Conservation (phyloP, 2,888 invertebrate species). For the Lithophane leautieri region DNA sequence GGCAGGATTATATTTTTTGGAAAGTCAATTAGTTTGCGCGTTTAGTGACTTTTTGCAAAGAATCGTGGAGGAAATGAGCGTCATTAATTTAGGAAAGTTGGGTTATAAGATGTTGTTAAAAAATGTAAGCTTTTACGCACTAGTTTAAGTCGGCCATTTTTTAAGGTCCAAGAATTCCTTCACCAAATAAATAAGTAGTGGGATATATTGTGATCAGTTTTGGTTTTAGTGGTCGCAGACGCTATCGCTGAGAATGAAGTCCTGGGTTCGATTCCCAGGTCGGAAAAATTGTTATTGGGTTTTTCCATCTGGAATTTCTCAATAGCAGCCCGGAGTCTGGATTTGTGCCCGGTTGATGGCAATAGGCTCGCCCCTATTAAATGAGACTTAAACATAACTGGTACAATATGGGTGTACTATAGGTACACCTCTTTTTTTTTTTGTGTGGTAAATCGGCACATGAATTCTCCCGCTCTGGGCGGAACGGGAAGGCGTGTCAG, state of each 20-base stretch:
- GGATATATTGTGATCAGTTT: neutral
- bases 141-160: neutral
- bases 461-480: too few species aligned
- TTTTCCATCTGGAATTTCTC: neutral
- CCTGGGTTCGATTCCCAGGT: neutral
- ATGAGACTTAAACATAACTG: neutral
- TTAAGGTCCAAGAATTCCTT: neutral
- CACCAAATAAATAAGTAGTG: too few species aligned
- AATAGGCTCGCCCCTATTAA: too few species aligned
- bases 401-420: neutral
- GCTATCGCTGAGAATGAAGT: neutral
- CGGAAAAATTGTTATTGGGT: too few species aligned
- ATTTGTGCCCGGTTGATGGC: neutral
- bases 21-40: constrained; percentile 57
- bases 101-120: constrained; percentile 17
- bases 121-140: neutral
- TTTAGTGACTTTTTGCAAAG: constrained; percentile 28
- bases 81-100: constrained; percentile 38
- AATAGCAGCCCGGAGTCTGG: neutral
- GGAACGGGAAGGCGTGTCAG: too few species aligned
- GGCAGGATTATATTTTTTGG: constrained; percentile 45
- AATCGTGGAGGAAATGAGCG: constrained; percentile 31
- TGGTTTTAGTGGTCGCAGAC: too few species aligned
- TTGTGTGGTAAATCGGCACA: too few species aligned
- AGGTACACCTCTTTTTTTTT: neutral